These are phyloP conservation scores for Tricholaema leucomelas DNA, from an alignment of 2,113 vertebrate genomes.

Conservation along the genomic window DNA sequence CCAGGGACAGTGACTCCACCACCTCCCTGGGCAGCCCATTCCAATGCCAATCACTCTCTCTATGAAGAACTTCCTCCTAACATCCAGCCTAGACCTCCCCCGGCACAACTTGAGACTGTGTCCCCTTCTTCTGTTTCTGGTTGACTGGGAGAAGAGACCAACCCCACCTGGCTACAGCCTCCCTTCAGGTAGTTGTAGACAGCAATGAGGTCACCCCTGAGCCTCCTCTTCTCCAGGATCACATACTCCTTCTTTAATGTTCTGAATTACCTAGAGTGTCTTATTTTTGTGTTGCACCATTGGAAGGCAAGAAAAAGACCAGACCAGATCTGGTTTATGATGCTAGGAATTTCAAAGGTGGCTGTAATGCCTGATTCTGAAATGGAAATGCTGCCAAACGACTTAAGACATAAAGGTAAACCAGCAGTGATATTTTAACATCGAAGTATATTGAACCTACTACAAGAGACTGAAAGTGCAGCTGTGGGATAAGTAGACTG, in stretches of 20 bases:
- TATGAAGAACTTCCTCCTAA: too few species aligned
- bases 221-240: too few species aligned
- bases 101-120: too few species aligned
- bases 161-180: too few species aligned
- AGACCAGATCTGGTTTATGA: not conserved
- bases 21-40: too few species aligned
- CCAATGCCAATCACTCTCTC: too few species aligned
- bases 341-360: not conserved
- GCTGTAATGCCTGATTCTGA: not conserved
- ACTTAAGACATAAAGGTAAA: not conserved
- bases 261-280: not conserved
- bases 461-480: not conserved
- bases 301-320: not conserved
- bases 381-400: not conserved
- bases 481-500: not conserved
- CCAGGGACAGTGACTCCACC: too few species aligned
- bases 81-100: too few species aligned
- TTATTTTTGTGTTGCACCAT: not conserved
- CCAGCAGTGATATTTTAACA: not conserved
- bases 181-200: too few species aligned
- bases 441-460: not conserved
- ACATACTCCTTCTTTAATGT: fast-evolving
- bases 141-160: too few species aligned
- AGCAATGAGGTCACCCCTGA: too few species aligned
- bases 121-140: too few species aligned